A percentile compares a stretch with the other conserved stretches of the same genome.
These are phyloP conservation scores for Cettia cetti DNA, from an alignment of 2,113 vertebrate species.

Conservation along the genomic window DNA sequence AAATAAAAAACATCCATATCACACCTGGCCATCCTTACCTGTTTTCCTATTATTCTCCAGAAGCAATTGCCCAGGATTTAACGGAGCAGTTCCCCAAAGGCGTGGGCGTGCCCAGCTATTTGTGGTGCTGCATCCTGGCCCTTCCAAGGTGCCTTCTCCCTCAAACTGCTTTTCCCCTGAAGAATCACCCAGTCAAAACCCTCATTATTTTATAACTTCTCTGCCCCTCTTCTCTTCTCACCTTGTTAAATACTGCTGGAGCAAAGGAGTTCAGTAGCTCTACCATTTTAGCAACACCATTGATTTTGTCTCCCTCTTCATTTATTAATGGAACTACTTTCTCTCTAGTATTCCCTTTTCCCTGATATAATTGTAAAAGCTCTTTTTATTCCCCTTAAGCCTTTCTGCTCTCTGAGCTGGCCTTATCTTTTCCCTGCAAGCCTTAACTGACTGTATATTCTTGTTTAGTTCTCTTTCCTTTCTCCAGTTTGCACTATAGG, in stretches of 20 bases:
- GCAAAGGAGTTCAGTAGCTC: slow-evolving; percentile 68
- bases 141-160: background rate
- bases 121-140: background rate
- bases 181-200: slow-evolving; percentile 21
- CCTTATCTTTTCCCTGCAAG: slow-evolving; percentile 68
- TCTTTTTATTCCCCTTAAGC: slow-evolving; percentile 67
- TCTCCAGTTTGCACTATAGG: slow-evolving; percentile 58
- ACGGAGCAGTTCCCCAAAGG: fast-evolving
- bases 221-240: slow-evolving; percentile 36
- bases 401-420: slow-evolving; percentile 66
- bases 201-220: slow-evolving; percentile 74
- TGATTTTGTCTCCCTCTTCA: slow-evolving; percentile 75
- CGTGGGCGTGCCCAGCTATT: background rate
- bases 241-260: slow-evolving; percentile 64
- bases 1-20: background rate
- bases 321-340: slow-evolving; percentile 75
- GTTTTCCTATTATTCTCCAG: background rate
- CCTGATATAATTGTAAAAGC: slow-evolving; percentile 74
- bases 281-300: slow-evolving; percentile 73
- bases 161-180: background rate
- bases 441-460: slow-evolving; percentile 66
- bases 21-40: background rate
- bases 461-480: slow-evolving; percentile 60
- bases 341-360: slow-evolving; percentile 71
- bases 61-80: background rate